Base-by-base conservation (phyloP, 2,888 invertebrate species). In the Drosophila infuscata region DNA sequence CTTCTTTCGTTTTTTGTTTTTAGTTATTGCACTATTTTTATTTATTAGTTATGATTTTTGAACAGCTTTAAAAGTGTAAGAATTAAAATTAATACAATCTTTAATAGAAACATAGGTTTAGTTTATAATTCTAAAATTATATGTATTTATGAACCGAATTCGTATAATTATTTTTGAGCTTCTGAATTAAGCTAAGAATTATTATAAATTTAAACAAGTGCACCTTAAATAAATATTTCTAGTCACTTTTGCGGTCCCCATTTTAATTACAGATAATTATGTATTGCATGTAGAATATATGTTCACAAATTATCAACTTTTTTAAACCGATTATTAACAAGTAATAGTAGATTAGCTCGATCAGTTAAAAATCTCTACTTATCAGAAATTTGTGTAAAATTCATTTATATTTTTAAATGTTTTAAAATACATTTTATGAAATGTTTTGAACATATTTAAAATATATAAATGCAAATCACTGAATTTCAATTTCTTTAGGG, bases 1-100 rank as follows among this genome's bases (percentile, higher is more conserved):
- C 54, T 54, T 72, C 25, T 53, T 74, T 68, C 17, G 25, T n/a
- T 25, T 57, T 54, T 36, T 60, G 59, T 68, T 43, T 72, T 66
- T 62, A 51, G 49, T 70, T 84, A 89, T 85, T 85, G 85, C 90
- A 85, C 88, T 76, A 71, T 70, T 66, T 66, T 63, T 53, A 5
- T 71, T 70, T 36, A 49, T 48, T n/a, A 12, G 20, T 75, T 65
- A 6, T 25, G 5, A 49, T 52, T 51, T 32, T n/a, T 11, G 54
- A 35, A 38, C 67, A 68, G 33, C 56, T 20, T 52, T 11, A 17
- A 49, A 48, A 56, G 2, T 59, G 56, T 36, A 29, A 17, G 7
- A 56, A 48, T 35, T 63, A 8, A 25, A 46, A 43, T 20, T 20
- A 43, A 20, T 20, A 6, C 6, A 20, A 6, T 20, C 5, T 20